Percentiles rank a stretch among this genome's conserved stretches.
These are phyloP conservation scores for Tigriopus japonicus DNA, from an alignment of 1,140 invertebrate species.

Conservation along the genomic window DNA sequence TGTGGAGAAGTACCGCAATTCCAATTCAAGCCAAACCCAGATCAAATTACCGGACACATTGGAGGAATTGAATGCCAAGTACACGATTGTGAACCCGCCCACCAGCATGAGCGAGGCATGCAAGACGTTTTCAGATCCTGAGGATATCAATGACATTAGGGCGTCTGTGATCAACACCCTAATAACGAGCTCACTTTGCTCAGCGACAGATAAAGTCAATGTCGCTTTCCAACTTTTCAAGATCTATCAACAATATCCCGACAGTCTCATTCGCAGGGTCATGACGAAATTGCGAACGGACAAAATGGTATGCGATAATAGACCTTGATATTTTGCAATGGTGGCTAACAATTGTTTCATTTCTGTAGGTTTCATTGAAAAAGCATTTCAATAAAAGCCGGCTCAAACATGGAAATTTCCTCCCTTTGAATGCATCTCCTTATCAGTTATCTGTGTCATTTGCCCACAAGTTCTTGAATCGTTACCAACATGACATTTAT, in stretches of 20 bases:
- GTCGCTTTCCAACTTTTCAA: constrained; percentile 45
- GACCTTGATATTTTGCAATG: constrained; percentile 11
- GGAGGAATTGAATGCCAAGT: constrained; percentile 16
- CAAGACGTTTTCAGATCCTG: constrained; percentile 19
- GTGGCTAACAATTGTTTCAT: constrained; percentile 14
- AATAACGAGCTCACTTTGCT: constrained; percentile 39
- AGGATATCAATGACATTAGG: constrained; percentile 24
- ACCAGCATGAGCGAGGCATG: constrained; percentile 11
- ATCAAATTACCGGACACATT: constrained; percentile 14
- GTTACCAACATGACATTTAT: constrained; percentile 17
- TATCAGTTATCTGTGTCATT: constrained; percentile 31
- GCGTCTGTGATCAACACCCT: constrained; percentile 22
- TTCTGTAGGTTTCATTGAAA: constrained; percentile 19
- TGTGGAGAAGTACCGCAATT: constrained; percentile 2
- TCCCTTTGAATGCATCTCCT: constrained; percentile 34
- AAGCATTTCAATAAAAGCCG: constrained; percentile 24
- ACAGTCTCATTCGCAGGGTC: constrained; percentile 35
- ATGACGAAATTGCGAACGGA: constrained; percentile 35
- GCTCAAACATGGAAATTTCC: constrained; percentile 23
- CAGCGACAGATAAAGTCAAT: constrained; percentile 35
- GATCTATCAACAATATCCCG: constrained; percentile 47
- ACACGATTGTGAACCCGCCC: constrained; percentile 15
- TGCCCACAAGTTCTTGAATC: constrained; percentile 31
- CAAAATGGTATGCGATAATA: constrained; percentile 31
- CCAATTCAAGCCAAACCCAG: constrained; percentile 7